Conservation (phyloP, 1,140 invertebrate genomes). For the Lepidurus apus region DNA sequence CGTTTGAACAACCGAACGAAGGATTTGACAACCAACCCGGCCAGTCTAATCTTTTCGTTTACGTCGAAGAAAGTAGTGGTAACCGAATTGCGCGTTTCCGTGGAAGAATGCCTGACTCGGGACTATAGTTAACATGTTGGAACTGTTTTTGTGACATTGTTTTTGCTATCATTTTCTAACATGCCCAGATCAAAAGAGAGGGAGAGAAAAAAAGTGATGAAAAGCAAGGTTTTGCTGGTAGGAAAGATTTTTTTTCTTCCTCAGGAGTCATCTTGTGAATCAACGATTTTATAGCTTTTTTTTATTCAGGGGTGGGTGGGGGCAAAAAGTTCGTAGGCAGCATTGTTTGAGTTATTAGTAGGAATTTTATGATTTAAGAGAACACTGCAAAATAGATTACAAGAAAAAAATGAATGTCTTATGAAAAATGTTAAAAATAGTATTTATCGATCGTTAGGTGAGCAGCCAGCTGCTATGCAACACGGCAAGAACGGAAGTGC, state of each 20-base stretch:
- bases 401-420: neutral
- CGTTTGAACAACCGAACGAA: neutral
- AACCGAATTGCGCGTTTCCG: neutral
- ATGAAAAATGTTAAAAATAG: neutral
- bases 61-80: neutral
- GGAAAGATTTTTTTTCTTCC: neutral
- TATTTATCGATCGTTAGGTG: constrained; percentile 22
- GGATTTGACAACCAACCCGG: neutral
- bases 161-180: neutral
- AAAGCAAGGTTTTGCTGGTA: neutral
- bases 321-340: too few species aligned
- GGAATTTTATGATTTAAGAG: neutral
- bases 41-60: too few species aligned
- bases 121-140: constrained; percentile 8
- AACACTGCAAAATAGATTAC: neutral
- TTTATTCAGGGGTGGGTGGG: neutral
- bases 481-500: constrained; percentile 32
- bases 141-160: neutral
- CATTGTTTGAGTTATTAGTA: neutral
- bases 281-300: neutral
- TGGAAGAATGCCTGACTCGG: neutral
- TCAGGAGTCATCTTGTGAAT: neutral
- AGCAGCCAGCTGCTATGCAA: constrained; percentile 33
- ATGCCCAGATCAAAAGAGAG: neutral
- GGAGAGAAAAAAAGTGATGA: neutral